Base-by-base conservation (phyloP, 2,113 vertebrate species). In the Stercorarius parasiticus region DNA sequence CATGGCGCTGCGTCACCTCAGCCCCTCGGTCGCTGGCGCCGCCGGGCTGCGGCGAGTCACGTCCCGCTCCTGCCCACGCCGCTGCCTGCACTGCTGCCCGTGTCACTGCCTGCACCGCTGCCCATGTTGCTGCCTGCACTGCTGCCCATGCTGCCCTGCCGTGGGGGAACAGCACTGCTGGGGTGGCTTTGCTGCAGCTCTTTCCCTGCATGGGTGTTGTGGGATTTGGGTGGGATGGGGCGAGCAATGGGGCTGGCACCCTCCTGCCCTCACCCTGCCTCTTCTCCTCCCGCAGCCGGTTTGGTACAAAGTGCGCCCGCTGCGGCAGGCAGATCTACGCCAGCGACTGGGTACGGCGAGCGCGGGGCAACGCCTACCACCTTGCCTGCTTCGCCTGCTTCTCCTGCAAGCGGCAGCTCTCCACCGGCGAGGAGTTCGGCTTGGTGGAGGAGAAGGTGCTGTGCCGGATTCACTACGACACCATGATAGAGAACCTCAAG, bases 401-500 rank as follows among this genome's bases (percentile, higher is more conserved):
- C 98, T 99, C 99, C 12, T 99, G 99, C 96, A 99, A 99, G 97
- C 95, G 99, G 76, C 99, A 99, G 98, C 98, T 99, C 88, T 99
- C 99, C 90, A 99, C 99, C 0, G 99, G 99, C 3, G 99, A 99
- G 97, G 99, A 99, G 97, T 99, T 99, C 18, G 99, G 99, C 36
- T 91, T 99, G 97, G 99, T 99, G 86, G 99, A 99, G 97, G 99
- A 99, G 95, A 99, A 99, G 97, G 99, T 99, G 89, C 98, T 99
- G 64, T 99, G 99, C 93, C 98, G 99, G 96, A 99, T 99, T 94
- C 99, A 99, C 97, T 99, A 99, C 6, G 99, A 99, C 98, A 99
- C 99, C 97, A 99, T 99, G 99, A 99, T 99, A 73, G 99, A 99
- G 97, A 99, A 99, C 98, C 99, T 99, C 93, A 99, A 99, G 96